Evolutionary conservation across 2,797 vertebrate genomes (phyloP), one percentile per base, ranked within the genome.

Genomic region (Myioborus melanocephalus): DNA sequence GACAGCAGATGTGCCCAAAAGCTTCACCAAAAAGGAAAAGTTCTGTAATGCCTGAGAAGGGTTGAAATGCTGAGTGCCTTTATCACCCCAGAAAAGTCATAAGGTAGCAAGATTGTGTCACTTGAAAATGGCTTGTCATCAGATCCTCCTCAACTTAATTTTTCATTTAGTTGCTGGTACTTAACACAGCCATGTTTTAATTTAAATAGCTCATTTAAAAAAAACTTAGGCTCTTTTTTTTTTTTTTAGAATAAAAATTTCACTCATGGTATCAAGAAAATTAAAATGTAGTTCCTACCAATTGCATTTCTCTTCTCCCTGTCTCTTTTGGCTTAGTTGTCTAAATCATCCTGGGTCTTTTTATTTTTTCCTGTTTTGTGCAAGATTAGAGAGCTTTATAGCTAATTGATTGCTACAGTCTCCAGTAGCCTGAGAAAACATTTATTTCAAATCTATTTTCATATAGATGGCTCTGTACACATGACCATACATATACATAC

Each of bases 1-100:
- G 43, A 35, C 12, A 43, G 30, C 26, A 56, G 23, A 12, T 0
- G 0, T 49, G 27, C 7, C 20, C 14, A 47, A 52, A 86, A 35
- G 3, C 32, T 57, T 87, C 11, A 65, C 5, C 16, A 50, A 52
- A 66, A 63, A 56, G 2, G 3, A 61, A 37, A 83, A 49, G 17
- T 39, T 71, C 24, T 71, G 15, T 37, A 34, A n/a, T 44, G 12
- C 11, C 5, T 49, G 20, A 43, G 56, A 57, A n/a, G n/a, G 4
- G 10, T 32, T 64, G 27, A 76, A 65, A 34, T 35, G 10, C 8
- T 57, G 27, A 68, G 12, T 71, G 49, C 13, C 17, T 86, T 78
- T 56, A 20, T 71, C 24, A 24, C 4, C 19, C 10, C 30, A 16
- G 57, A 64, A 55, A 66, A 55, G 12, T 12, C 21, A 28, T 10